phyloP scores from a whole-genome alignment of 2,888 invertebrate species.

The Strigamia crassipes region DNA sequence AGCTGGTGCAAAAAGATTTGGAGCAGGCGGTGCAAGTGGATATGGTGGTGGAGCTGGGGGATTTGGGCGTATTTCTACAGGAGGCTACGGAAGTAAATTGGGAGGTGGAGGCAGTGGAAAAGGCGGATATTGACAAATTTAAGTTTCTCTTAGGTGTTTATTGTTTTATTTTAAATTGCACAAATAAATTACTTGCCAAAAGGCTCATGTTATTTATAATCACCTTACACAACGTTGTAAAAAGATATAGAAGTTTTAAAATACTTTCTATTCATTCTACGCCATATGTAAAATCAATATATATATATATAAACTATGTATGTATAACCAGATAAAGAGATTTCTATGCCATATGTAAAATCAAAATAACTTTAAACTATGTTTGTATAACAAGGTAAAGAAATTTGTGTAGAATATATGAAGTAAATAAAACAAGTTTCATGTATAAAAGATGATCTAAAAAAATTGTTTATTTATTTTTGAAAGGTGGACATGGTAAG shows the following conservation, averaged over 20 bases:
- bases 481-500: no score
- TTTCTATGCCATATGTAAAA: not conserved
- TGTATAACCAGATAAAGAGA: not conserved
- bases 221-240: conserved; percentile 4
- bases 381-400: not conserved
- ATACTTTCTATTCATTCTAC: not conserved
- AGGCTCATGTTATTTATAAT: conserved; percentile 7
- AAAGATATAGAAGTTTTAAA: not conserved
- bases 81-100: no score
- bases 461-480: no score
- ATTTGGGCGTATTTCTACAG: no score
- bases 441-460: no score
- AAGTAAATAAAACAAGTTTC: no score
- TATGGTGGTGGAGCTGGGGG: no score
- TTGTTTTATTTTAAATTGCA: not conserved
- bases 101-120: not conserved
- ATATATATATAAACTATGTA: not conserved
- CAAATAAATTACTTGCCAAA: not conserved
- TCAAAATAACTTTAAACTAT: not conserved
- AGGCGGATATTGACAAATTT: not conserved
- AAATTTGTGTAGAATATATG: not conserved
- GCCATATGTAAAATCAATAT: not conserved
- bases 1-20: no score
- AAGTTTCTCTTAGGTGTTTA: not conserved
- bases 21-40: no score